phyloP scores from a whole-genome alignment of 1,140 invertebrate species.

The Drosophila mojavensis region DNA sequence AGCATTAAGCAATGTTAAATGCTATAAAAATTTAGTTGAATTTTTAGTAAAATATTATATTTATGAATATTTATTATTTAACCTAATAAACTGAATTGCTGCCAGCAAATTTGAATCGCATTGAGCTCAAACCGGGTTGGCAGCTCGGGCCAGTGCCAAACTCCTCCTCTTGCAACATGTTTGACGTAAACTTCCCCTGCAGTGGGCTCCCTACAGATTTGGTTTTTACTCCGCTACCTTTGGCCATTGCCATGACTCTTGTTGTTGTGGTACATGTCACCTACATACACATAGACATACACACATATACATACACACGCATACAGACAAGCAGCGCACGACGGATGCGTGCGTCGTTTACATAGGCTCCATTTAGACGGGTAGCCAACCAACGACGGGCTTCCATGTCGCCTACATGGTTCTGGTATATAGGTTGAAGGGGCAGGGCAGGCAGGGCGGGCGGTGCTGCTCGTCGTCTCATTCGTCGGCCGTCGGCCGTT shows the following conservation, averaged over 20 bases:
- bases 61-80: no score
- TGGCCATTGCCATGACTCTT: constrained; percentile 65
- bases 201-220: constrained; percentile 72
- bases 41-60: no score
- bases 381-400: constrained; percentile 72
- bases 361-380: constrained; percentile 64
- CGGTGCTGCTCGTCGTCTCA: constrained; percentile 64
- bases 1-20: no score
- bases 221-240: constrained; percentile 78
- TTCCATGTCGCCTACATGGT: constrained; percentile 64
- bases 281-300: constrained; percentile 58
- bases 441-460: constrained; percentile 39
- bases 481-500: constrained; percentile 74
- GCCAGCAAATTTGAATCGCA: background rate
- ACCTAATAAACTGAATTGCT: background rate
- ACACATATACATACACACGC: constrained; percentile 23
- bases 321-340: background rate
- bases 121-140: background rate
- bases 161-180: constrained; percentile 79
- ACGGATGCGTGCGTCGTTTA: constrained; percentile 71
- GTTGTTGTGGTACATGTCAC: constrained; percentile 75
- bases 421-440: constrained; percentile 51
- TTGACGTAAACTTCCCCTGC: constrained; percentile 73
- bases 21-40: no score
- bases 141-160: constrained; percentile 6